Evolutionary conservation across 2,888 invertebrate species (phyloP), one percentile per base, ranked within the genome.

Genomic region (Halictus ligatus): DNA sequence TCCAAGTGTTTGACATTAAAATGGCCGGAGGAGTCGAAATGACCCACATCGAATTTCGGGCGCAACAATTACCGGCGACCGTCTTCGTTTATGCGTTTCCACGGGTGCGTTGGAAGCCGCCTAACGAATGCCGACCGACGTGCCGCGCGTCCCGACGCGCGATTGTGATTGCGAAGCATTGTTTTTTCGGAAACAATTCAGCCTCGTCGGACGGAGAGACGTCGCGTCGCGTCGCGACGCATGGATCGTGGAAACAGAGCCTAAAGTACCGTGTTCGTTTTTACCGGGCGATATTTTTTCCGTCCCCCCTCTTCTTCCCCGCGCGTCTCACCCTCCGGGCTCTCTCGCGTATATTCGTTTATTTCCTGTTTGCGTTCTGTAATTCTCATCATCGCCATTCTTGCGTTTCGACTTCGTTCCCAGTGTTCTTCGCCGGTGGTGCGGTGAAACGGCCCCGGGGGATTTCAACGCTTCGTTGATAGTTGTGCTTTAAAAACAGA

Each of bases 151-250:
- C 83, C 58, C 75, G 80, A 60, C 84, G 83, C 64, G 75, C 88
- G 48, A 88, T 88, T 89, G 86, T 86, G 81, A 88, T 84, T 76
- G 84, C 84, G 80, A 6, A 21, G 78, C 72, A 88, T 89, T 86
- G 86, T 89, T 88, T 89, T 80, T 79, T 75, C 84, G 74, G 81
- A 77, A 88, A 86, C 84, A 85, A 89, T 88, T 75, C 83, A 69
- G 50, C 40, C 74, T 46, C 81, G 83, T 81, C 78, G 75, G 64
- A 75, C 77, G 76, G 67, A 77, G 77, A 81, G 54, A 81, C 85
- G 86, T 74, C 80, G 64, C 29, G 64, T 1, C n/a, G 60, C 64
- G 78, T 79, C 75, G 78, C 87, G 79, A 83, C 79, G 80, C 80
- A 69, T 25, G 71, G 80, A 77, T 81, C 64, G 77, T 15, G 69